These are phyloP conservation scores for Heliocidaris erythrogramma DNA, from an alignment of 35 echinoderm and acorn worm species.

Conservation along the genomic window DNA sequence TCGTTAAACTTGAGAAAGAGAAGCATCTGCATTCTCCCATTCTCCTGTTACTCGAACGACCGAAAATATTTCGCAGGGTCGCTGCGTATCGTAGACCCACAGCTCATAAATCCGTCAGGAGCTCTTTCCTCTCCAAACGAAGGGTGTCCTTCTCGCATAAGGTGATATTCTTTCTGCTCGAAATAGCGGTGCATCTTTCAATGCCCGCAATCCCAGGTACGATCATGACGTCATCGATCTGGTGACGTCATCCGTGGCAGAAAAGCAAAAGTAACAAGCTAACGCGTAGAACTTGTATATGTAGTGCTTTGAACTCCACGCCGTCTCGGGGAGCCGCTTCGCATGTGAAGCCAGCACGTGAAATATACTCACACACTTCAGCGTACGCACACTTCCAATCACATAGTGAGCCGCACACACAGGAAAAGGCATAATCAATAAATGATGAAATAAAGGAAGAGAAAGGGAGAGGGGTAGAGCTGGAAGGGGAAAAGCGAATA, in stretches of 20 bases:
- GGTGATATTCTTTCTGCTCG: conserved; percentile 40
- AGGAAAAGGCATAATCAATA: background rate
- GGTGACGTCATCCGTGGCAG: conserved; percentile 25
- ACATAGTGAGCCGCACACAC: background rate
- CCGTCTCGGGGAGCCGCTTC: background rate
- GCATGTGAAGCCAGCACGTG: background rate
- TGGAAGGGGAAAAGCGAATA: background rate
- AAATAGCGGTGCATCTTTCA: conserved; percentile 37
- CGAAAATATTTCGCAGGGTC: background rate
- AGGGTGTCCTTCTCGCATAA: background rate
- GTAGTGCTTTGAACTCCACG: conserved; percentile 38
- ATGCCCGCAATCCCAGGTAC: conserved; percentile 32
- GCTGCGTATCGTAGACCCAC: background rate
- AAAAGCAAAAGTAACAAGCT: background rate
- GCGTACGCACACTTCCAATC: background rate
- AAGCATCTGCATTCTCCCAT: background rate
- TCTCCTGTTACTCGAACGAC: background rate
- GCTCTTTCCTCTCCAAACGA: background rate
- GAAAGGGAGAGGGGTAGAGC: background rate
- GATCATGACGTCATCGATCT: conserved; percentile 1
- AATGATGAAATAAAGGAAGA: background rate
- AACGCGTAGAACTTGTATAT: background rate
- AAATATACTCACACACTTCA: background rate
- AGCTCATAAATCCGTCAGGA: background rate
- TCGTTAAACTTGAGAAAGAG: background rate